These are phyloP conservation scores for Alosa alosa DNA, from an alignment of 2,113 vertebrate species.

Conservation along the genomic window DNA sequence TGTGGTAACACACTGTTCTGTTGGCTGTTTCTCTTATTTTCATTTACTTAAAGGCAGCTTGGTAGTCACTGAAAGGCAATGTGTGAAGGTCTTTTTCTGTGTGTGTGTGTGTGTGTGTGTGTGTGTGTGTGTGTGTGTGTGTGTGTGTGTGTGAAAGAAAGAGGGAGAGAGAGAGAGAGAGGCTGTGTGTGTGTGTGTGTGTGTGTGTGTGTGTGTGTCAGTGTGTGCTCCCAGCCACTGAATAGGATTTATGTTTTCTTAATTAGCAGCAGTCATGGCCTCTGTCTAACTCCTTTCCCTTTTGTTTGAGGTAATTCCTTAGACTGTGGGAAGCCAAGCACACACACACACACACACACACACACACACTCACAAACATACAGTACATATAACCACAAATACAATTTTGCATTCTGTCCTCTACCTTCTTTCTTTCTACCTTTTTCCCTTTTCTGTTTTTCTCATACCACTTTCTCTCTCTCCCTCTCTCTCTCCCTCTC, in stretches of 20 bases:
- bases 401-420: neutral
- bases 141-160: neutral
- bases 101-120: neutral
- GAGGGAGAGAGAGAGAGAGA: too few relatives aligned
- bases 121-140: conserved; percentile 20
- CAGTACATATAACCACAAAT: neutral
- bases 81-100: neutral
- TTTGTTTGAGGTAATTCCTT: neutral
- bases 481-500: neutral
- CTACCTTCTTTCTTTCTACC: neutral
- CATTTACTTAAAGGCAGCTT: neutral
- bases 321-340: neutral
- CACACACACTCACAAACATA: neutral
- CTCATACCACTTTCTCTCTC: neutral
- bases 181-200: neutral
- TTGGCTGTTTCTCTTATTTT: neutral
- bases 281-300: conserved; percentile 36
- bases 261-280: conserved; percentile 44
- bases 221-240: neutral
- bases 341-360: neutral
- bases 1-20: neutral
- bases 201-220: conserved; percentile 2
- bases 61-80: neutral
- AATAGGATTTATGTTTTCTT: conserved; percentile 1
- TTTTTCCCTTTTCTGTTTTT: neutral